These are phyloP conservation scores for Montipora efflorescens DNA, from an alignment of 64 coral and sea anemone genomes.

Conservation along the genomic window DNA sequence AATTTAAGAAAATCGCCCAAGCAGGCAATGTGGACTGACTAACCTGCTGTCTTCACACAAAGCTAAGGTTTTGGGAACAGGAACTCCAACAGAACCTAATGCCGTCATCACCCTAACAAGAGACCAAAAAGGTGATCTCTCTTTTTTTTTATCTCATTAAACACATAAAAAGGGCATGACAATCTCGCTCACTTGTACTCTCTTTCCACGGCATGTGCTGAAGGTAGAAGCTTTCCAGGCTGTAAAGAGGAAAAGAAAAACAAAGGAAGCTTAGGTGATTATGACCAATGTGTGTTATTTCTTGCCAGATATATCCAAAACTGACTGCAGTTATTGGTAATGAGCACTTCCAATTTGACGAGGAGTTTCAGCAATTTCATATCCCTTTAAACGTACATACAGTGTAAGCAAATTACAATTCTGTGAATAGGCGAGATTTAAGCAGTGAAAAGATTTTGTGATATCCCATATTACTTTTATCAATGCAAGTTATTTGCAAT, in stretches of 20 bases:
- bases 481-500: too few relatives aligned
- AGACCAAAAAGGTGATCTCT: background rate
- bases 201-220: slow-evolving; percentile 95
- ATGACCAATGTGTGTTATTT: too few relatives aligned
- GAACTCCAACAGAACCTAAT: slow-evolving; percentile 84
- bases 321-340: background rate
- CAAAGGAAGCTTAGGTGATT: background rate
- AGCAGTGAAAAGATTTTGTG: too few relatives aligned
- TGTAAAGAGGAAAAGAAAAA: slow-evolving; percentile 5
- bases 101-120: slow-evolving; percentile 82
- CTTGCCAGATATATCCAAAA: too few relatives aligned
- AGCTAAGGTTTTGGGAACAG: slow-evolving; percentile 85
- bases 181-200: slow-evolving; percentile 79
- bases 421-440: background rate
- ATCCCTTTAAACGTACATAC: background rate
- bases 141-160: background rate
- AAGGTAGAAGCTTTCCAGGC: slow-evolving; percentile 95
- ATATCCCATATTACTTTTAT: too few relatives aligned
- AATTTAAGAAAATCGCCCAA: background rate
- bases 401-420: background rate
- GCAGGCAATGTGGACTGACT: background rate
- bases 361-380: background rate
- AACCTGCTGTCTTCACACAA: slow-evolving; percentile 96
- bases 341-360: background rate
- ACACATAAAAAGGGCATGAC: background rate